phyloP scores from a whole-genome alignment of 2,888 invertebrate species.

The Perithous albicinctus region DNA sequence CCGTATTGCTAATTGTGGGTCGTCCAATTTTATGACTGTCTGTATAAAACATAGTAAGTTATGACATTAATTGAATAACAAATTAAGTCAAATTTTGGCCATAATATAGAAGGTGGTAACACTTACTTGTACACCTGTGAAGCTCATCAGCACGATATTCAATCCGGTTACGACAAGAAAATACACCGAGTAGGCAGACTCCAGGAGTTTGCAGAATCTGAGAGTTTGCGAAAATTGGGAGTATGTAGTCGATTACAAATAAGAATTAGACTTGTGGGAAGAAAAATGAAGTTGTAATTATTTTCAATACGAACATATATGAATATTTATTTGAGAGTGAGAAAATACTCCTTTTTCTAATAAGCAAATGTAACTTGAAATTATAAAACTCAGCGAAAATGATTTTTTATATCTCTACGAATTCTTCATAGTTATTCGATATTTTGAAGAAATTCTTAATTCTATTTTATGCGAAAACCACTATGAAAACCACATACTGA shows the following conservation, averaged over 20 bases:
- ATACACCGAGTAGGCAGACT: constrained; percentile 9
- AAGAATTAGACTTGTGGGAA: too few relatives aligned
- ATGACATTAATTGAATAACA: not conserved
- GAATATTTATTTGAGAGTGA: too few relatives aligned
- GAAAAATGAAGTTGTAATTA: too few relatives aligned
- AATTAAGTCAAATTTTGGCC: not conserved
- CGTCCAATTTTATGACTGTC: constrained; percentile 37
- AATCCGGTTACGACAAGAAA: not conserved
- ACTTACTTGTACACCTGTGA: constrained; percentile 10
- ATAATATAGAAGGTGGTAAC: not conserved
- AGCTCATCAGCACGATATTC: constrained; percentile 1
- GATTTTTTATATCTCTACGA: too few relatives aligned
- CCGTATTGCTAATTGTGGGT: constrained; percentile 42
- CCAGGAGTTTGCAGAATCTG: constrained; percentile 45
- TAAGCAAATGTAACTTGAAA: too few relatives aligned
- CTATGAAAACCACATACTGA: constrained; percentile 32
- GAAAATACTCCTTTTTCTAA: too few relatives aligned
- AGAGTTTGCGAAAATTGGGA: not conserved
- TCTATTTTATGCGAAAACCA: too few relatives aligned
- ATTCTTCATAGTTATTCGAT: too few relatives aligned
- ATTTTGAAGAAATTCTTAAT: not conserved
- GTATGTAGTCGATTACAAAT: too few relatives aligned
- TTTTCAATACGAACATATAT: too few relatives aligned
- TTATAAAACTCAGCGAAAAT: too few relatives aligned
- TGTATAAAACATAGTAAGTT: not conserved